These are phyloP conservation scores for Argyrosomus regius DNA, from an alignment of 2,797 vertebrate species.

Conservation along the genomic window DNA sequence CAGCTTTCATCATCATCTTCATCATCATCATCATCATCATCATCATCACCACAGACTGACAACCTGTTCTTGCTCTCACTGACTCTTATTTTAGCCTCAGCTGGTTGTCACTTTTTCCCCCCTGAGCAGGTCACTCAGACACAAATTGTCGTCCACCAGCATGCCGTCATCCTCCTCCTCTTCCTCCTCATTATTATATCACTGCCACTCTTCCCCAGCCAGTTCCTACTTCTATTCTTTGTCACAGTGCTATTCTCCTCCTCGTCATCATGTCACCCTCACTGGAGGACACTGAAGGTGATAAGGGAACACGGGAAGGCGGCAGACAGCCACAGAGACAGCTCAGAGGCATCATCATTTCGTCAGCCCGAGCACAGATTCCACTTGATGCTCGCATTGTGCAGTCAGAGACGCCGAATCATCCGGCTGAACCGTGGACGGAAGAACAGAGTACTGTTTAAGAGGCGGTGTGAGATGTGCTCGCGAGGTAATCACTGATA, in stretches of 20 bases:
- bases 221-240: neutral
- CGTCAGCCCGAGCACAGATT: conserved; percentile 11
- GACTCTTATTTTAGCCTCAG: neutral
- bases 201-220: conserved; percentile 14
- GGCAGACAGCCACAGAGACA: conserved; percentile 19
- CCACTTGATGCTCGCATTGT: conserved; percentile 6
- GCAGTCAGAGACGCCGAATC: neutral
- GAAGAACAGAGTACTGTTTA: neutral
- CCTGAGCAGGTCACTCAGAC: conserved; percentile 12
- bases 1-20: neutral
- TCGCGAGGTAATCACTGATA: neutral
- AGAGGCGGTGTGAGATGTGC: neutral
- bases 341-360: conserved; percentile 6
- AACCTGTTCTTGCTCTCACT: neutral
- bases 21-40: neutral
- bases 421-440: neutral
- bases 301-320: conserved; percentile 15
- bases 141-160: conserved; percentile 9
- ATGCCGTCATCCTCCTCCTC: neutral
- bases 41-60: neutral
- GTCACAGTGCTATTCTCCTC: neutral
- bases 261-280: conserved; percentile 12
- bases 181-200: conserved; percentile 9
- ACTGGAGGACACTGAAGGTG: conserved; percentile 28
- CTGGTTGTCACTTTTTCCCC: conserved; percentile 5